Evolutionary conservation across 2,888 invertebrate genomes (phyloP).

Genomic region (Serripes groenlandicus): DNA sequence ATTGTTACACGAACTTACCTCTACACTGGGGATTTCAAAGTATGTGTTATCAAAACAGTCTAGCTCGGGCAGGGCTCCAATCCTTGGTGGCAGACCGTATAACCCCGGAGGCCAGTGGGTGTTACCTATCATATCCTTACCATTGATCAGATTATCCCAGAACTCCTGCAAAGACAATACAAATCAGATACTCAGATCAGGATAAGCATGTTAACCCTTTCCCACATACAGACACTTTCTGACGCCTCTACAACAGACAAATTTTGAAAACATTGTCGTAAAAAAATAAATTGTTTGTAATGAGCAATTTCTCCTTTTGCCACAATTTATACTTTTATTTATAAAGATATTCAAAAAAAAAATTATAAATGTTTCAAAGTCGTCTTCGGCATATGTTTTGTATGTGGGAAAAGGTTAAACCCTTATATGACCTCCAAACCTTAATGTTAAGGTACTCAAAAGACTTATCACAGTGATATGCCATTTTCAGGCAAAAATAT

Average conservation of each 20-base stretch:
- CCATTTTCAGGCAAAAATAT: background rate
- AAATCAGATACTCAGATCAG: too few relatives aligned
- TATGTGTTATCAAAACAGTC: conserved; percentile 86
- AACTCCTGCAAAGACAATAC: conserved; percentile 92
- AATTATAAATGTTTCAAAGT: too few relatives aligned
- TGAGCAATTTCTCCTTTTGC: background rate
- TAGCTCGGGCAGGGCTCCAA: conserved; percentile 85
- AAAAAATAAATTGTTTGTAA: background rate
- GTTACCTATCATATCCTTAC: conserved; percentile 92
- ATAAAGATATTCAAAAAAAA: too few relatives aligned
- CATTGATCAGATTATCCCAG: conserved; percentile 94
- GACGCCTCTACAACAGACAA: too few relatives aligned
- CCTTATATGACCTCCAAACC: too few relatives aligned
- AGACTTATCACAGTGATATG: background rate
- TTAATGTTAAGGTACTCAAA: background rate
- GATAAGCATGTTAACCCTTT: too few relatives aligned
- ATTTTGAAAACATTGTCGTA: background rate
- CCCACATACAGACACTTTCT: too few relatives aligned
- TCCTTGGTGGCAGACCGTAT: conserved; percentile 85
- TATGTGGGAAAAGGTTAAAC: too few relatives aligned
- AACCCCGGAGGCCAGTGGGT: conserved; percentile 81
- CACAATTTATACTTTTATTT: too few relatives aligned
- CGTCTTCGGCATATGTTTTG: too few relatives aligned
- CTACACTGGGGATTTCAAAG: conserved; percentile 80
- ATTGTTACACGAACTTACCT: too few relatives aligned